A percentile compares a stretch with the other conserved stretches of the same genome.
Conservation (phyloP, 2,113 vertebrate genomes). For the Sapayoa aenigma region DNA sequence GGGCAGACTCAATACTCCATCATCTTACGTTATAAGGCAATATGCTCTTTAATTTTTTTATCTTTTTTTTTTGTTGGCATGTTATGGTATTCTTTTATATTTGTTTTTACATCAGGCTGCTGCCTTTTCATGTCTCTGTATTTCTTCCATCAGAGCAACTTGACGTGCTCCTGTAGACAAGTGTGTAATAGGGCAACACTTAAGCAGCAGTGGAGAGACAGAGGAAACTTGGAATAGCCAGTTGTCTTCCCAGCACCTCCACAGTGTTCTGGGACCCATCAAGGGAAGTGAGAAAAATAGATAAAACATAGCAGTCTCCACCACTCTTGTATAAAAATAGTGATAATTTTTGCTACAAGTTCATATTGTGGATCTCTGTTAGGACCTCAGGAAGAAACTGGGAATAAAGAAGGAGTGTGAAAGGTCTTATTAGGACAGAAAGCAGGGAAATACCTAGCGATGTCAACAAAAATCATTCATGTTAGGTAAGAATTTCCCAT, state of each 20-base stretch:
- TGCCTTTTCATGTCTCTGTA: background rate
- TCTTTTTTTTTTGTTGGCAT: background rate
- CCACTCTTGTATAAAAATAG: background rate
- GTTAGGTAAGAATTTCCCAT: background rate
- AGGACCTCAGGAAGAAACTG: background rate
- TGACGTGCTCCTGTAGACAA: background rate
- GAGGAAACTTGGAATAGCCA: background rate
- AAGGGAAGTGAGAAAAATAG: background rate
- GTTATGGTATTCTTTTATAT: background rate
- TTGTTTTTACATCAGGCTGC: background rate
- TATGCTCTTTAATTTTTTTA: background rate
- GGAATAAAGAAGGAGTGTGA: background rate
- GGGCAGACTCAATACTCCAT: background rate
- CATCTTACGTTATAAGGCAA: background rate
- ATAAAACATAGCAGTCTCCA: background rate
- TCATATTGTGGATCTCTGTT: background rate
- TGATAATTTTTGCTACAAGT: background rate
- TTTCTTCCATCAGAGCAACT: background rate
- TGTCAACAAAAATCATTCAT: background rate
- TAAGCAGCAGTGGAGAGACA: background rate
- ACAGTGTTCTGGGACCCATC: rapidly evolving
- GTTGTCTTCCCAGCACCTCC: background rate
- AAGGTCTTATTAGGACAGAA: background rate
- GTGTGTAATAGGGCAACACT: background rate
- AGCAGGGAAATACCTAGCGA: background rate